A percentile compares a stretch with the other conserved stretches of the same genome.
Evolutionary conservation across 1,140 invertebrate genomes (phyloP).

Genomic region (Drosophila carrolli): DNA sequence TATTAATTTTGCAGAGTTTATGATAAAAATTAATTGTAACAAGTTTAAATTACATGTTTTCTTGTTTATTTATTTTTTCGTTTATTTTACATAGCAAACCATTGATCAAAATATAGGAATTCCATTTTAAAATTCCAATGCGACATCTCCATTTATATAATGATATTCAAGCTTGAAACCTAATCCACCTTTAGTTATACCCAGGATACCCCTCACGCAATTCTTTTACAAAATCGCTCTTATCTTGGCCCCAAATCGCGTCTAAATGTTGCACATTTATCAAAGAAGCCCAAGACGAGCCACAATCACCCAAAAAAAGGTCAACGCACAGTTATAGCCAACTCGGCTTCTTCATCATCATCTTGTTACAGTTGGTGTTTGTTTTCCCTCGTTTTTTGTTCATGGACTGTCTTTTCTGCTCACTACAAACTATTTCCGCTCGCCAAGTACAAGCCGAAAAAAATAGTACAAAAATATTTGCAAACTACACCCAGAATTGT

Average conservation of each 20-base stretch:
- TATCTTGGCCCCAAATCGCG: slow-evolving; percentile 81
- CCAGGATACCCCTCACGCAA: slow-evolving; percentile 49
- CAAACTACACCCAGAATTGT: slow-evolving; percentile 46
- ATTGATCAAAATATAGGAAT: background rate
- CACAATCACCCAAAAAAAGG: slow-evolving; percentile 55
- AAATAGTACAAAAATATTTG: slow-evolving; percentile 26
- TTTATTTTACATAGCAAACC: background rate
- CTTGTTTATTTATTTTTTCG: too few relatives aligned
- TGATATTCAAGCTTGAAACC: slow-evolving; percentile 20
- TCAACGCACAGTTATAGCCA: slow-evolving; percentile 79
- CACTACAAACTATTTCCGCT: slow-evolving; percentile 75
- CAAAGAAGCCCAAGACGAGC: slow-evolving; percentile 61
- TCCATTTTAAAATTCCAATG: slow-evolving; percentile 14
- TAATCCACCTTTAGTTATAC: slow-evolving; percentile 33
- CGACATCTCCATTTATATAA: slow-evolving; percentile 35
- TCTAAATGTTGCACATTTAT: slow-evolving; percentile 83
- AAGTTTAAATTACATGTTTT: too few relatives aligned
- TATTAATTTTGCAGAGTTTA: too few relatives aligned
- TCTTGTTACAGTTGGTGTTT: slow-evolving; percentile 68
- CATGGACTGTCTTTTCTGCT: slow-evolving; percentile 11
- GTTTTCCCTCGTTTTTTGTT: slow-evolving; percentile 23
- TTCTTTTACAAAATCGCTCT: slow-evolving; percentile 34
- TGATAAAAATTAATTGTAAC: too few relatives aligned
- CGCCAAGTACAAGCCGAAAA: slow-evolving; percentile 44
- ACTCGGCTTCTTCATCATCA: slow-evolving; percentile 50